Evolutionary conservation across 2,113 vertebrate species (phyloP).

Genomic region (Microcebus murinus): DNA sequence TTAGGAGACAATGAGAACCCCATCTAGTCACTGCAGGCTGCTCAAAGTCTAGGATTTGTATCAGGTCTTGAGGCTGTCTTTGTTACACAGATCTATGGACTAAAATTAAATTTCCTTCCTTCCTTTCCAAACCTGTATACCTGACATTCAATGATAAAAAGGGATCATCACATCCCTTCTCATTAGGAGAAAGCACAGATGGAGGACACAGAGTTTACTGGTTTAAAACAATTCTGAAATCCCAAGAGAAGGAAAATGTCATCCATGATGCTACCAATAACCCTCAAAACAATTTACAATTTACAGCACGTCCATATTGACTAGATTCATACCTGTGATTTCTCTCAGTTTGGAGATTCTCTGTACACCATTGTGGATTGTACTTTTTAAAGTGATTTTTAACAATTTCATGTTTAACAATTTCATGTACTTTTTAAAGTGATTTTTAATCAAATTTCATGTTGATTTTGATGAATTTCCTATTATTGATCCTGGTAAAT

Average conservation of each 20-base stretch:
- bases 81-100: not conserved
- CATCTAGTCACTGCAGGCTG: not conserved
- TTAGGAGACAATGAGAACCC: not conserved
- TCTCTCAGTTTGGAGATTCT: not conserved
- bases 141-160: not conserved
- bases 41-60: not conserved
- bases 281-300: not conserved
- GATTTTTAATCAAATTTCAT: not conserved
- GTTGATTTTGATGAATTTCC: not conserved
- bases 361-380: not conserved
- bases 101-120: not conserved
- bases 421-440: not conserved
- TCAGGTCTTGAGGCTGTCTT: not conserved
- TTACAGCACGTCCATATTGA: not conserved
- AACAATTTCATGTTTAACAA: not conserved
- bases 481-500: not conserved
- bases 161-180: not conserved
- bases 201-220: not conserved
- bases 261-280: not conserved
- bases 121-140: not conserved
- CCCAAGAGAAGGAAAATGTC: not conserved
- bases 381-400: not conserved
- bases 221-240: constrained; percentile 8
- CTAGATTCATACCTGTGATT: not conserved
- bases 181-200: not conserved